These are phyloP conservation scores for Dryadula phaetusa DNA, from an alignment of 2,888 invertebrate species.

Conservation along the genomic window DNA sequence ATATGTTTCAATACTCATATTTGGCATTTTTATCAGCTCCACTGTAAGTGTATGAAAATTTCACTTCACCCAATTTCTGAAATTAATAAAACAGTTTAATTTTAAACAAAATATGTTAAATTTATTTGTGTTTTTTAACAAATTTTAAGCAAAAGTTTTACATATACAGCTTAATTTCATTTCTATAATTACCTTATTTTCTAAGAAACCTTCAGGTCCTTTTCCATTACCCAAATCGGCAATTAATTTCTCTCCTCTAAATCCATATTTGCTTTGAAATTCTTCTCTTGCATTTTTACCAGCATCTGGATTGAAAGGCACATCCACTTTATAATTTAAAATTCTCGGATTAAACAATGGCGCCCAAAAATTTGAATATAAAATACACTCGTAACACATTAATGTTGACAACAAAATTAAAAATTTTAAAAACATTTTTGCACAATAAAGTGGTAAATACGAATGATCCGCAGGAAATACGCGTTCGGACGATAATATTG, in stretches of 20 bases:
- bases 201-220: conserved; percentile 47
- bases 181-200: conserved; percentile 54
- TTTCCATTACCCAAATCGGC: conserved; percentile 67
- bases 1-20: conserved; percentile 28
- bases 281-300: conserved; percentile 55
- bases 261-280: conserved; percentile 61
- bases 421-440: conserved; percentile 46
- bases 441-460: conserved; percentile 35
- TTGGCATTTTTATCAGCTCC: conserved; percentile 44
- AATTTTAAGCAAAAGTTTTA: background rate
- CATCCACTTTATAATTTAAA: conserved; percentile 68
- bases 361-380: conserved; percentile 75
- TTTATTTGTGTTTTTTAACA: background rate
- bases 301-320: conserved; percentile 59
- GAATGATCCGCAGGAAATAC: conserved; percentile 48
- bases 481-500: conserved; percentile 25
- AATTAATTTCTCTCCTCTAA: conserved; percentile 65
- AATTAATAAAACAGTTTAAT: conserved; percentile 39
- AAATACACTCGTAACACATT: conserved; percentile 51
- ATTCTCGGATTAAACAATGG: conserved; percentile 67
- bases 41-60: conserved; percentile 64
- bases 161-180: background rate
- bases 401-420: conserved; percentile 50
- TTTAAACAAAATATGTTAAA: too few relatives aligned
- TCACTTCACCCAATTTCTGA: conserved; percentile 63